Conservation (phyloP, 2,888 invertebrate genomes). For the Polydrusus tereticollis region DNA sequence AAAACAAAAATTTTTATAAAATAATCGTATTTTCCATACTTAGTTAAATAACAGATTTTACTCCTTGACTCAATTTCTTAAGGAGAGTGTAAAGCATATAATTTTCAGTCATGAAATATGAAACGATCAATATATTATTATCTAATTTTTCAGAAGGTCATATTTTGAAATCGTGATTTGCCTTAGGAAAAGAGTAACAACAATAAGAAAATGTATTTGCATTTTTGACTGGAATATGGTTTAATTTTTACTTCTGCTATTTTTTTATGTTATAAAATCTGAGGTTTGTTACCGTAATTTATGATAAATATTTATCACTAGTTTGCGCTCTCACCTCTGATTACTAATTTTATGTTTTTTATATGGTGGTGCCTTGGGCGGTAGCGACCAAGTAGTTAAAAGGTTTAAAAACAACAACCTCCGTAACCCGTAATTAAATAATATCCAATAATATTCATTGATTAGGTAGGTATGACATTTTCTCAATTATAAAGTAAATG, state of each 20-base stretch:
- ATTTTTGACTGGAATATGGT: background rate
- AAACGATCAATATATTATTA: slow-evolving; percentile 40
- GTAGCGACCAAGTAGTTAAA: no score
- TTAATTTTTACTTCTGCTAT: background rate
- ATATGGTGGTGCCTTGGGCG: no score
- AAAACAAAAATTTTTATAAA: background rate
- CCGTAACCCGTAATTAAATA: no score
- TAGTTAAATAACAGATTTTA: slow-evolving; percentile 2
- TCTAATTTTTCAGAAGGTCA: slow-evolving; percentile 47
- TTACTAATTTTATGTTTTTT: no score
- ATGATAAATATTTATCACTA: no score
- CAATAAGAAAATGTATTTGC: background rate
- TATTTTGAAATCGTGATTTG: slow-evolving; percentile 36
- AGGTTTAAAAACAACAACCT: no score
- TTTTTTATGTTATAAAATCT: background rate
- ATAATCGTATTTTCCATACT: background rate
- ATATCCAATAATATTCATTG: no score
- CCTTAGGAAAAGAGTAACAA: slow-evolving; percentile 18
- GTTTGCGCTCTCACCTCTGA: no score
- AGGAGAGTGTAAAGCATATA: slow-evolving; percentile 13
- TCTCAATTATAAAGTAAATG: no score
- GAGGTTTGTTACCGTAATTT: no score
- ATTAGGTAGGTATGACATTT: no score
- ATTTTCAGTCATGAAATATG: slow-evolving; percentile 36
- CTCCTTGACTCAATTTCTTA: slow-evolving; percentile 18